Evolutionary conservation across 2,888 invertebrate genomes (phyloP).

Genomic region (Phania funesta): DNA sequence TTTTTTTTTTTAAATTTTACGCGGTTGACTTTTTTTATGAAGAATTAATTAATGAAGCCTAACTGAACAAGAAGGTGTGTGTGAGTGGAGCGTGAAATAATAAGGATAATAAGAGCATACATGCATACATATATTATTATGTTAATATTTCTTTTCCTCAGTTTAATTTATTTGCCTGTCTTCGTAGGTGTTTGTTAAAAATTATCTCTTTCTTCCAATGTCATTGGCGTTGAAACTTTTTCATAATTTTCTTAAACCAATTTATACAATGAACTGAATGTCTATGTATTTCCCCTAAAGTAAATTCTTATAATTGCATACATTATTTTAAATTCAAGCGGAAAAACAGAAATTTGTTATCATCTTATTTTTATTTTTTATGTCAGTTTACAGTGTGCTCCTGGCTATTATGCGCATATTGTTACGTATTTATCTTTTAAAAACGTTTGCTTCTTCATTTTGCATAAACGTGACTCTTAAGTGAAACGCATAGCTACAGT

Average conservation of each 20-base stretch:
- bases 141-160: not conserved
- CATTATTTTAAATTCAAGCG: not conserved
- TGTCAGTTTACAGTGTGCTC: no score
- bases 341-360: not conserved
- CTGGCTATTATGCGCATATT: no score
- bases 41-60: not conserved
- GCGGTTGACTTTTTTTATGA: not conserved
- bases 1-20: no score
- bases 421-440: no score
- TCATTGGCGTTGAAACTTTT: not conserved
- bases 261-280: not conserved
- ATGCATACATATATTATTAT: not conserved
- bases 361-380: not conserved
- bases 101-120: not conserved
- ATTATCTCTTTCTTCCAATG: not conserved
- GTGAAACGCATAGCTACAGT: no score
- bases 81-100: slow-evolving; percentile 60
- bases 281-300: not conserved
- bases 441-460: no score
- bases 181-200: not conserved
- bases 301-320: not conserved
- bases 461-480: no score
- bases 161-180: not conserved
- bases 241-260: not conserved
- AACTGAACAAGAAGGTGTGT: not conserved